Evolutionary conservation across 1,140 invertebrate species (phyloP).

Genomic region (Microplitis demolitor): DNA sequence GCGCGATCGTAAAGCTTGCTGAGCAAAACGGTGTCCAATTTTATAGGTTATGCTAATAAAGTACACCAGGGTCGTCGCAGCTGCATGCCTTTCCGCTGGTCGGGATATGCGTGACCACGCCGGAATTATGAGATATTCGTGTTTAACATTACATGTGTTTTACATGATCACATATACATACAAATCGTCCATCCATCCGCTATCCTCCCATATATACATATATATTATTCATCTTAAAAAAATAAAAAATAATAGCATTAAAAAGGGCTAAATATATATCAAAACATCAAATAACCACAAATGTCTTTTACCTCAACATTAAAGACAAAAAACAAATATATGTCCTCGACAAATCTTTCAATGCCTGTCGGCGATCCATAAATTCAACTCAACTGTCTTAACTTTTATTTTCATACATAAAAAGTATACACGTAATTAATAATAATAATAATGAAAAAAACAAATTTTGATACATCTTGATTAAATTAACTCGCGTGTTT

Average conservation of each 20-base stretch:
- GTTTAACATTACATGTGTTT: constrained; percentile 23
- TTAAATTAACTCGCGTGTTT: constrained; percentile 9
- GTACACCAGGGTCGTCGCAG: constrained; percentile 40
- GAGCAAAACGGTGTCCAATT: constrained; percentile 44
- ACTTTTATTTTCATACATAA: constrained; percentile 3
- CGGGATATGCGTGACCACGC: constrained; percentile 49
- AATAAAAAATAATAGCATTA: too few relatives aligned
- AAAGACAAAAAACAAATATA: not conserved
- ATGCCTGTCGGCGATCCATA: not conserved
- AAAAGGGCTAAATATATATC: not conserved
- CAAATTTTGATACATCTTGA: not conserved
- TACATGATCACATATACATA: constrained; percentile 22
- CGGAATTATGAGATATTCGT: constrained; percentile 53
- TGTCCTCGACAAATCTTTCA: not conserved
- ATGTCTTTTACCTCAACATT: not conserved
- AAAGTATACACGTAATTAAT: not conserved
- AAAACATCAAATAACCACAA: not conserved
- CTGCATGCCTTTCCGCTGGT: constrained; percentile 37
- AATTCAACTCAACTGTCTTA: not conserved
- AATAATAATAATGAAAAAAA: too few relatives aligned
- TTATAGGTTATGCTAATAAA: constrained; percentile 61
- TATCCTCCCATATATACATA: too few relatives aligned
- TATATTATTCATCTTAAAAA: too few relatives aligned
- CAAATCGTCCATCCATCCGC: not conserved
- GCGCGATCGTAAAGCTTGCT: constrained; percentile 46